Evolutionary conservation across 23 tunicate genomes (phyloP).

Genomic region (Trididemnum clinides): DNA sequence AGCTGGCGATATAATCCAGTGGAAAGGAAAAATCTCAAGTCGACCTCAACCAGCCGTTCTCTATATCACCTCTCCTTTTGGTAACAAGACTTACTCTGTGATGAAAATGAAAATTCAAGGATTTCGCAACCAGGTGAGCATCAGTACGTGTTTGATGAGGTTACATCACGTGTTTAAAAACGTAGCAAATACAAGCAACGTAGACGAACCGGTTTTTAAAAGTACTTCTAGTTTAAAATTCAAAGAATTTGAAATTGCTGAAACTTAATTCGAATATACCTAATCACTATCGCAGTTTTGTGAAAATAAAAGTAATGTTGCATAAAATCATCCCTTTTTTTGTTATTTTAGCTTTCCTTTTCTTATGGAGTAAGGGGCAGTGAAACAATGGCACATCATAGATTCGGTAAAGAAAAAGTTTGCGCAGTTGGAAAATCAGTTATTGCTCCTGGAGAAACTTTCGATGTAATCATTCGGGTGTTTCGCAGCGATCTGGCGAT

Average conservation of each 20-base stretch:
- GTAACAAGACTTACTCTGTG: background rate
- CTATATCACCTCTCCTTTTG: background rate
- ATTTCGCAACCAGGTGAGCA: background rate
- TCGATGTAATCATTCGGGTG: slow-evolving; percentile 5
- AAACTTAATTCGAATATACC: too few relatives aligned
- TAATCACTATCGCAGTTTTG: too few relatives aligned
- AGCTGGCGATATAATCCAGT: background rate
- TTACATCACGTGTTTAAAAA: too few relatives aligned
- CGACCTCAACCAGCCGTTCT: background rate
- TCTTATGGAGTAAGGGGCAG: background rate
- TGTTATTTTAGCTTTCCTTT: background rate
- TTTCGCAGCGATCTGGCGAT: background rate
- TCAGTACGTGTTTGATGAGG: too few relatives aligned
- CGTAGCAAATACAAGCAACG: too few relatives aligned
- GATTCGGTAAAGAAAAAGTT: background rate
- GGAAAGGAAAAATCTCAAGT: slow-evolving; percentile 13
- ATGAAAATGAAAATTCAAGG: slow-evolving; percentile 41
- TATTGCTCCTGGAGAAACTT: background rate
- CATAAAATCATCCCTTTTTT: too few relatives aligned
- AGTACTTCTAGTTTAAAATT: too few relatives aligned
- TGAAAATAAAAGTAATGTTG: too few relatives aligned
- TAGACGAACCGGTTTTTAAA: too few relatives aligned
- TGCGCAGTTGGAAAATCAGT: background rate
- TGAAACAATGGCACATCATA: background rate
- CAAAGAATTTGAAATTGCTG: too few relatives aligned